Base-by-base conservation (phyloP, 1,140 invertebrate genomes). In the Magallana angulata region DNA sequence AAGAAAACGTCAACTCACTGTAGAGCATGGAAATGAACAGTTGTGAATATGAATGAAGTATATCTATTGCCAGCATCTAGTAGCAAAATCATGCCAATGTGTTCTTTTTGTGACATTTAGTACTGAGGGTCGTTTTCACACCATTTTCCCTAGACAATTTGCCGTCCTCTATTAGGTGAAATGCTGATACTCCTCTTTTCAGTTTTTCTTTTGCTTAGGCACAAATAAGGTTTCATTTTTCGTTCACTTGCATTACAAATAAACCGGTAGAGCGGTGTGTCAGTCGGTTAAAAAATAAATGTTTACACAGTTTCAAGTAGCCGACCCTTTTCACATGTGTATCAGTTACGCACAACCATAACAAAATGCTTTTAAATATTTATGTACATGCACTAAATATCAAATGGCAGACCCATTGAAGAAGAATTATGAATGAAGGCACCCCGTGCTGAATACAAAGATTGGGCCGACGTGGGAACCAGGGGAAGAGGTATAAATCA, bases 321-420 rank as follows among this genome's bases (percentile, higher is more conserved):
- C 68, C 6, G 36, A 24, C 24, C 36, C 68, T 30, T 76, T 18
- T 76, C 68, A 76, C 18, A 76, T 36, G 14, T 5, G 68, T 24
- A 30, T 76, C 24, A 24, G 18, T 76, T 24, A 76, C 68, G 7
- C 12, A 30, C 24, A 9, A 76, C 8, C 36, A 18, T 30, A 30
- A 8, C 24, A 76, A 36, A 76, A 76, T 24, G 24, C 68, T 76
- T 24, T 76, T 76, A 48, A 76, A 76, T 76, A 76, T 76, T 76
- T 76, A 76, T 76, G 68, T 76, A 76, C 68, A 36, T 76, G 68
- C 68, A 76, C 68, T 76, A 76, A 76, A 30, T 76, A 76, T 76
- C 18, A 76, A 76, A 76, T 76, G 36, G 8, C 9, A 12, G 68
- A 76, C 18, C 64, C 68, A 76, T 76, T 76, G 68, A 76, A 76